Evolutionary conservation across 2,113 vertebrate genomes (phyloP), one percentile per base, ranked within the genome.

Genomic region (Anarrhichthys ocellatus): DNA sequence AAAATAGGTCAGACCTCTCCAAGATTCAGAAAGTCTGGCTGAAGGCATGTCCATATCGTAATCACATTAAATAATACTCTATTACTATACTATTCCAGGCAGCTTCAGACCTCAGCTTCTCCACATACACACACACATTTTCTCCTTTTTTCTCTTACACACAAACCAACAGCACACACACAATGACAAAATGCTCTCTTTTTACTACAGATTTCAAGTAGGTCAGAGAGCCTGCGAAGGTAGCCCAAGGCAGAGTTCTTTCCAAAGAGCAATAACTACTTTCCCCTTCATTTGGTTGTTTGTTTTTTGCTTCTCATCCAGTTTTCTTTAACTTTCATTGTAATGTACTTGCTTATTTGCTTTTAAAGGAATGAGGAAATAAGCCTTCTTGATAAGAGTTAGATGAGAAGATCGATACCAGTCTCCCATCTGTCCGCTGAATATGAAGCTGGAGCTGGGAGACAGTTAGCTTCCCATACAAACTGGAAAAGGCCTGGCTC

Each of bases 191-290:
- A 64, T 59, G 20, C 24, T 40, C n/a, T 77, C 13, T 48, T 71
- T 62, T 58, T 36, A 42, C 71, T 34, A 24, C 24, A 66, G 62
- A 52, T 72, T 63, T 77, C 66, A 91, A 82, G 61, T 90, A 86
- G 86, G 86, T 90, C 89, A 89, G 73, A 65, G 48, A 85, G 72
- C n/a, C n/a, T 50, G 56, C 50, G 54, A 69, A 68, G 18, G 52
- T 17, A 68, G 80, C 91, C 82, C 11, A 20, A 82, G 84, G 88
- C 83, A 69, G 46, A 76, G 46, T 20, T 61, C 4, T 68, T n/a
- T 38, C 67, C 50, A 10, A 52, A 73, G 40, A 79, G 22, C 36
- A 78, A 84, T 36, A 50, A 54, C n/a, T 74, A 20, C 20, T 48
- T 69, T 61, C 6, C 56, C 27, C 18, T 0, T 69, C n/a, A 65